Evolutionary conservation across 2,797 vertebrate genomes (phyloP), one percentile per base, ranked within the genome.

Genomic region (Macropodus opercularis): DNA sequence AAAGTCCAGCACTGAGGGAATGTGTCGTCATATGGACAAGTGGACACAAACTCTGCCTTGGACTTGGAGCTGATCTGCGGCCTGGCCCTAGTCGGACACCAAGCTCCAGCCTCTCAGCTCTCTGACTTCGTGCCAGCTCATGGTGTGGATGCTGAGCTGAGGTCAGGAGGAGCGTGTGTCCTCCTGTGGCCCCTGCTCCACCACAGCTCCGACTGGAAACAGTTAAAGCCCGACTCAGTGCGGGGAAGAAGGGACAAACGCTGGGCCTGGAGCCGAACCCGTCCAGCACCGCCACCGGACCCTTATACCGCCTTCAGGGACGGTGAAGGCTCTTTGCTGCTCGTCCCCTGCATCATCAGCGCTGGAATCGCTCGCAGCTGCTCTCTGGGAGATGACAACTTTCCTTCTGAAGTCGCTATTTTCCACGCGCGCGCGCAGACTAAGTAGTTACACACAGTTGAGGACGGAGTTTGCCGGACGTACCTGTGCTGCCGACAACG

Each of bases 301-400:
- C n/a, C n/a, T n/a, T n/a, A n/a, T n/a, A n/a, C n/a, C n/a, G n/a
- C n/a, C n/a, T n/a, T n/a, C n/a, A n/a, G n/a, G n/a, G 22, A 11
- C 36, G 38, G 8, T 1, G 8, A 24, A 47, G 43, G 11, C 18
- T 52, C 47, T 58, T 17, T 21, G 23, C 1, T 5, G 22, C 39
- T 42, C 21, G 3, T 8, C 2, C 39, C 63, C 14, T 15, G 44
- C 53, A 41, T 56, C 49, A 51, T 59, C 70, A 11, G 52, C 31
- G 55, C 77, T 60, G 42, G 54, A 78, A 47, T 53, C 56, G 32
- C 19, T 23, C 48, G 40, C 58, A 39, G 64, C 72, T 64, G 56
- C 72, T 58, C 21, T 75, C 56, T 59, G 69, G 9, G 47, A 35
- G 44, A 57, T 72, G 74, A 65, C 78, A 84, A 83, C 72, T 81